These are phyloP conservation scores for Colistium nudipinnis DNA, from an alignment of 2,113 vertebrate genomes.

Conservation along the genomic window DNA sequence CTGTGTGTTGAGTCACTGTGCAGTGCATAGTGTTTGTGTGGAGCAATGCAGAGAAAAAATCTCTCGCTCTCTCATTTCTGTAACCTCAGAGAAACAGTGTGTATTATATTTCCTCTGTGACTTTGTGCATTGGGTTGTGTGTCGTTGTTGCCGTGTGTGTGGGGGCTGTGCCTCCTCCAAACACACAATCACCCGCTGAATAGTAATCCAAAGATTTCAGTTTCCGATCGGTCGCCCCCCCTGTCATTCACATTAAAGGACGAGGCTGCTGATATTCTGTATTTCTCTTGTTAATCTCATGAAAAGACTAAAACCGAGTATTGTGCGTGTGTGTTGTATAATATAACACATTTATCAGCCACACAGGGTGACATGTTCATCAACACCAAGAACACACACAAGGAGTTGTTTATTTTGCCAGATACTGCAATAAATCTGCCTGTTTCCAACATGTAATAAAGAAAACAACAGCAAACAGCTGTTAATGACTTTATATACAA, in stretches of 20 bases:
- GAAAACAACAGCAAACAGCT: background rate
- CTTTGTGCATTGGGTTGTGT: constrained; percentile 36
- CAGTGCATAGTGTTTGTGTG: constrained; percentile 86
- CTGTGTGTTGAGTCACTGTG: constrained; percentile 73
- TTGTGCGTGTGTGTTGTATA: background rate
- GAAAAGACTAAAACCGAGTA: background rate
- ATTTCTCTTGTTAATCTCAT: background rate
- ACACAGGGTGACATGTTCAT: no score
- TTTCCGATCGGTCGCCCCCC: no score
- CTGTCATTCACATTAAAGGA: no score
- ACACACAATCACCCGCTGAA: constrained; percentile 24
- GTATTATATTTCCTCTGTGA: constrained; percentile 23
- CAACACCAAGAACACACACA: no score
- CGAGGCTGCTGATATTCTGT: background rate
- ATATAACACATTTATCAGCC: no score
- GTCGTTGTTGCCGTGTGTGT: constrained; percentile 26
- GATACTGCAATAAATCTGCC: no score
- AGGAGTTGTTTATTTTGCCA: no score
- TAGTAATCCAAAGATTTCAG: constrained; percentile 43
- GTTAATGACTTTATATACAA: no score
- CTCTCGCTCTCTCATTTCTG: constrained; percentile 34
- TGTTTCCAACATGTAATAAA: no score
- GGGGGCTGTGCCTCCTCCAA: constrained; percentile 75
- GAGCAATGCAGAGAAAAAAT: constrained; percentile 52
- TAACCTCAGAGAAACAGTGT: constrained; percentile 26